A percentile compares a stretch with the other conserved stretches of the same genome.
These are phyloP conservation scores for Platycnemis pennipes DNA, from an alignment of 2,888 invertebrate genomes.

Conservation along the genomic window DNA sequence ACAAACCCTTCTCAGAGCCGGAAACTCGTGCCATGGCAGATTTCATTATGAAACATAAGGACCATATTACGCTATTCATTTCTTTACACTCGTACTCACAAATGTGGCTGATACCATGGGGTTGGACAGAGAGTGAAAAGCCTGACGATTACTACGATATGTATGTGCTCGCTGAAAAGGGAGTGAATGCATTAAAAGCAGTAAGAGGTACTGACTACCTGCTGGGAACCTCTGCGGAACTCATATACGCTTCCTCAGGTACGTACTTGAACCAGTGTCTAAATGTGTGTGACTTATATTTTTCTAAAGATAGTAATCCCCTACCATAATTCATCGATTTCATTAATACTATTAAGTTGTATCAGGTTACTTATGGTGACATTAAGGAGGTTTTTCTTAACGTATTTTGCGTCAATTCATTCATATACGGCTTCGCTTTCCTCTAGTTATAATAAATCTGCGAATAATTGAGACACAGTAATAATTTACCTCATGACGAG, in stretches of 20 bases:
- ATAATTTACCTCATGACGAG: too few species aligned
- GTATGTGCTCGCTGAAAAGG: slow-evolving; percentile 75
- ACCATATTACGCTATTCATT: slow-evolving; percentile 77
- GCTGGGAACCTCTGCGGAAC: slow-evolving; percentile 77
- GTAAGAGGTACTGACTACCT: slow-evolving; percentile 77
- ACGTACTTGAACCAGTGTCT: slow-evolving; percentile 46
- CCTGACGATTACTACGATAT: slow-evolving; percentile 76
- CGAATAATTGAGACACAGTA: too few species aligned
- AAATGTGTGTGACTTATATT: neutral
- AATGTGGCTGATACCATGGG: slow-evolving; percentile 76
- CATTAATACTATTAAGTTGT: too few species aligned
- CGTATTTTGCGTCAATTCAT: too few species aligned
- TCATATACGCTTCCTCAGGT: slow-evolving; percentile 75
- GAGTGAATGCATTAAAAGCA: slow-evolving; percentile 75
- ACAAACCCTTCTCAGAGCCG: slow-evolving; percentile 78
- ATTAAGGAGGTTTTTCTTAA: too few species aligned
- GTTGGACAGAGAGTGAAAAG: slow-evolving; percentile 74
- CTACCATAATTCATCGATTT: too few species aligned
- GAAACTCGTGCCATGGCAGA: slow-evolving; percentile 77
- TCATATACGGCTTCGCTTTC: too few species aligned
- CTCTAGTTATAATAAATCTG: too few species aligned
- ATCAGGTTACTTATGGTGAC: too few species aligned
- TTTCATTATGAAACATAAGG: slow-evolving; percentile 75
- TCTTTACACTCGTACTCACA: slow-evolving; percentile 80
- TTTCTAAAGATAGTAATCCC: too few species aligned